These are phyloP conservation scores for Orientallactaga bullata DNA, from an alignment of 2,113 vertebrate species.

Conservation along the genomic window DNA sequence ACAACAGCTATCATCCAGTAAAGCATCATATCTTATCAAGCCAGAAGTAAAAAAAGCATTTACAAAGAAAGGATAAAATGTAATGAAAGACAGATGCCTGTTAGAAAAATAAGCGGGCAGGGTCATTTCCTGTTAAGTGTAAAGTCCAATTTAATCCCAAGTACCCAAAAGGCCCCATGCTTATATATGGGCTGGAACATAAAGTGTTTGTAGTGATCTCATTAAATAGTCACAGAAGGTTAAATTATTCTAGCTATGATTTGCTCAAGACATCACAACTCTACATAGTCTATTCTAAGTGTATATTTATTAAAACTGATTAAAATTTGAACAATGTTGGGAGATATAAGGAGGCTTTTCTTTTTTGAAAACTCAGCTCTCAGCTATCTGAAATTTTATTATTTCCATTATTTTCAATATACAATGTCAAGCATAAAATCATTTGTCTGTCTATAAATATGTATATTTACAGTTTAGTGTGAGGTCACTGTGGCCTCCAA, in stretches of 20 bases:
- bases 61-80: slow-evolving; percentile 44
- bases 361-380: slow-evolving; percentile 48
- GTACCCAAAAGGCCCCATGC: slow-evolving; percentile 34
- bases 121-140: slow-evolving; percentile 54
- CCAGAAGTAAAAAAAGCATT: slow-evolving; percentile 50
- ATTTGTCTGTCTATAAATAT: background rate
- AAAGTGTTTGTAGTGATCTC: slow-evolving; percentile 44
- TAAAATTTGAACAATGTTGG: slow-evolving; percentile 58
- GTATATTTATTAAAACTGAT: slow-evolving; percentile 59
- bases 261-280: slow-evolving; percentile 42
- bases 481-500: background rate
- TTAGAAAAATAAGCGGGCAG: slow-evolving; percentile 32
- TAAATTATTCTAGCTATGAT: slow-evolving; percentile 54
- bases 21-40: slow-evolving; percentile 10
- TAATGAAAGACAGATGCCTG: slow-evolving; percentile 53
- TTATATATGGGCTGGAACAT: slow-evolving; percentile 50
- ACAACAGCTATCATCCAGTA: background rate
- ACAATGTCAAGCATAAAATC: background rate
- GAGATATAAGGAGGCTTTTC: background rate
- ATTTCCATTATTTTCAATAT: background rate
- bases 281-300: slow-evolving; percentile 57
- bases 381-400: slow-evolving; percentile 28
- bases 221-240: slow-evolving; percentile 47
- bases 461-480: background rate
- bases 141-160: slow-evolving; percentile 45